Base-by-base conservation (phyloP, 2,113 vertebrate genomes). In the Patagioenas fasciata region DNA sequence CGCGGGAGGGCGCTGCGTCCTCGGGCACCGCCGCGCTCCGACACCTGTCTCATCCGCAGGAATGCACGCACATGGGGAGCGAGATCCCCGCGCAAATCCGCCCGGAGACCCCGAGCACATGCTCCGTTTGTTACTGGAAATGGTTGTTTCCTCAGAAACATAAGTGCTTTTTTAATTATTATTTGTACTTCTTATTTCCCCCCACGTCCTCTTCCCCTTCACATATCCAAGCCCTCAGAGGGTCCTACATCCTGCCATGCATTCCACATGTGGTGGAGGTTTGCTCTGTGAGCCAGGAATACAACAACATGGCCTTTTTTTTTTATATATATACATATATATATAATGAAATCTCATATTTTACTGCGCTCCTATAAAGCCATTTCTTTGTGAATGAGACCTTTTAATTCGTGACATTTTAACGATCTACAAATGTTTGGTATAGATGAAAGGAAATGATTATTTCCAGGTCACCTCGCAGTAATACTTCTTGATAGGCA, bases 11-110 rank as follows among this genome's bases (percentile, higher is more conserved):
- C 87, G 82, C 95, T 29, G 80, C 32, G 75, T 97, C 97, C 96
- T 40, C 95, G 67, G 96, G 96, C 95, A 93, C 91, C 87, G 51
- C 77, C 85, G 62, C 88, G 40, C 81, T 95, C 60, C 60, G 95
- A 97, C 97, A 97, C 96, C 97, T 97, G 97, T 95, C 87, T 96
- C 97, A 85, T 48, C 74, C 93, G 0, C 18, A 97, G 97, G 97
- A 98, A 98, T 98, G 96, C 2, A 31, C 7, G 38, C 84, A 96
- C 95, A 90, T 90, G 93, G 88, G 85, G 79, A 93, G 95, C 64
- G 11, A 95, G 53, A 93, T 87, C 95, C 93, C 81, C 3, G 79
- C 97, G 88, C 89, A 96, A 97, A 97, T 95, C 96, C 95, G 88
- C 87, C 95, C 31, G 0, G 74, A 94, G 51, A 85, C 47, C 77